Evolutionary conservation across 2,888 invertebrate genomes (phyloP).

Genomic region (Phania funesta): DNA sequence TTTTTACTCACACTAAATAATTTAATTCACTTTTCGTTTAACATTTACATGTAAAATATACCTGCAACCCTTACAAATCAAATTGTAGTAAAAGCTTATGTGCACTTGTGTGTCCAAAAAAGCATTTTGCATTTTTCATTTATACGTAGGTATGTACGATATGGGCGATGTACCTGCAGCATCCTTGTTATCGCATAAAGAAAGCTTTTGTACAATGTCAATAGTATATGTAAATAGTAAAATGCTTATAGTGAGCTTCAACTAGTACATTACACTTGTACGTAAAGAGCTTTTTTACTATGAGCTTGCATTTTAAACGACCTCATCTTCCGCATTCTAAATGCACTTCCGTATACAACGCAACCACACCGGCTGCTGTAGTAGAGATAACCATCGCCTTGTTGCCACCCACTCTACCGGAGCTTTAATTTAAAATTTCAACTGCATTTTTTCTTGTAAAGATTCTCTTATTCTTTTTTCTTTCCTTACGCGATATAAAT

Average conservation of each 20-base stretch:
- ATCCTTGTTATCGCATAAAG: constrained; percentile 20
- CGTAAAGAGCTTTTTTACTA: constrained; percentile 32
- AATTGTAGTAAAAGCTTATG: not conserved
- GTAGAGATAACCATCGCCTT: not conserved
- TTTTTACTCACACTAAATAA: not conserved
- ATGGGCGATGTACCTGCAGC: constrained; percentile 22
- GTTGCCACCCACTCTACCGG: constrained; percentile 22
- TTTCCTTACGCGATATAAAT: constrained; percentile 37
- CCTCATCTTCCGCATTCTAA: constrained; percentile 14
- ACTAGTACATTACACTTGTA: not conserved
- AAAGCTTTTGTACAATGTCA: constrained; percentile 4
- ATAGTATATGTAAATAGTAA: constrained; percentile 5
- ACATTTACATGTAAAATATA: no score
- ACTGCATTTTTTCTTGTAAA: not conserved
- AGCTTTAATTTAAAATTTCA: not conserved
- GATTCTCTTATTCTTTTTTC: constrained; percentile 54
- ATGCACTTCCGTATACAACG: constrained; percentile 43
- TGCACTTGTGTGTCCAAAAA: not conserved
- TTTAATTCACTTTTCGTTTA: not conserved
- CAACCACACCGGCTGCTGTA: not conserved
- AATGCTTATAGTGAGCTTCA: constrained; percentile 22
- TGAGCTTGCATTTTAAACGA: constrained; percentile 37
- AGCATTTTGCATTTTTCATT: constrained; percentile 7
- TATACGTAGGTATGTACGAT: not conserved
- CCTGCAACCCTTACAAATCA: not conserved